phyloP scores from a whole-genome alignment of 35 echinoderm and acorn worm genomes.

The Heliocidaris tuberculata region DNA sequence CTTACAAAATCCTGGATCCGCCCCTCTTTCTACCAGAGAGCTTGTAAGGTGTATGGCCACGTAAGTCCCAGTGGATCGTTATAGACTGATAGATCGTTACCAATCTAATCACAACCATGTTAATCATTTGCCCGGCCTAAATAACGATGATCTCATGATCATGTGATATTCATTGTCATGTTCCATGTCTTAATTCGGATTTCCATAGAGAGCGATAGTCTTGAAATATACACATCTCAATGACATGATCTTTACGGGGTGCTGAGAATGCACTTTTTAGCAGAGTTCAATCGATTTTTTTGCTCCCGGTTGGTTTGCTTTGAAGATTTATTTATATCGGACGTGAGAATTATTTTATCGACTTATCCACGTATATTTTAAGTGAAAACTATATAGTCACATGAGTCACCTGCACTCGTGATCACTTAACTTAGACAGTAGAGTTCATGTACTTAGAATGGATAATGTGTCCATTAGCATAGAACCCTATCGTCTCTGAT shows the following conservation, averaged over 20 bases:
- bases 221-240: neutral
- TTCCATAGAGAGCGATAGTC: neutral
- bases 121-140: too few species aligned
- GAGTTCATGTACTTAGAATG: neutral
- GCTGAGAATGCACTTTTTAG: neutral
- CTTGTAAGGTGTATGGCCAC: too few species aligned
- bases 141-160: neutral
- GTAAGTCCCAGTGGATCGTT: too few species aligned
- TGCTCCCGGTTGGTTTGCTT: neutral
- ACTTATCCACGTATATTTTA: neutral
- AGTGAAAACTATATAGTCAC: neutral
- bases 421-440: neutral
- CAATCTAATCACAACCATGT: too few species aligned
- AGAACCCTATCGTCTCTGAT: too few species aligned
- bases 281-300: neutral
- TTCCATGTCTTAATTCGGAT: neutral
- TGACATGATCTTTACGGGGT: neutral
- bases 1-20: too few species aligned
- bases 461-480: too few species aligned
- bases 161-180: conserved; percentile 1
- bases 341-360: neutral
- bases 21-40: too few species aligned
- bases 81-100: too few species aligned
- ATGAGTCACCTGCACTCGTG: neutral
- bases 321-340: neutral